Evolutionary conservation across 64 coral and sea anemone genomes (phyloP), one percentile per base, ranked within the genome.

Genomic region (Pachyseris speciosa): DNA sequence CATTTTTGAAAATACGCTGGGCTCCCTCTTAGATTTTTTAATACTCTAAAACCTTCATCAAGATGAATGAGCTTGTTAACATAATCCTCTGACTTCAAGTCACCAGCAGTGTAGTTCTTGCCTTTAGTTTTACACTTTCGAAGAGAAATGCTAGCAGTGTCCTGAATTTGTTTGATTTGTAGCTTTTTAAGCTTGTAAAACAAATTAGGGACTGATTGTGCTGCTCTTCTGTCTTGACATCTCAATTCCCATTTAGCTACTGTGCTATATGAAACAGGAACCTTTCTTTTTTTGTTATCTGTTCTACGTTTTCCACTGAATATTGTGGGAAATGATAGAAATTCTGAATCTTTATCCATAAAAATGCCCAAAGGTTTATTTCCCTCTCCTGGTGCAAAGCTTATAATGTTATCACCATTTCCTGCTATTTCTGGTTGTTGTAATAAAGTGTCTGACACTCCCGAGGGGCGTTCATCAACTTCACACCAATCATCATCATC

Each of bases 71-170:
- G 40, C 28, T 94, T 94, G 40, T 89, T 75, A 30, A 95, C 38
- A 74, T 79, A 71, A 87, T 86, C 64, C 0, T 89, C 66, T 65
- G 77, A 68, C n/a, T 94, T 89, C 13, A 94, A 75, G 11, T 94
- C 86, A 73, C 76, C 77, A 63, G 85, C 86, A 30, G 92, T 89
- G 24, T 94, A 84, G 17, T 44, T 94, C 25, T 90, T 90, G 4
- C 92, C 92, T 75, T 94, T 94, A 27, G 92, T 89, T 67, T 94
- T 94, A 73, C 92, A 94, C 25, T 94, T 94, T 64, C 92, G 37
- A 16, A 94, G 58, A 87, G 83, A 77, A 42, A 93, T 65, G 28
- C 40, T 53, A 20, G 91, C 81, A 86, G 19, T 93, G 22, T 93
- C 50, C 52, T 86, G 83, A 83, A 88, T 71, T 78, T 78, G 83